Base-by-base conservation (phyloP, 2,797 vertebrate species). In the Siniperca undulata region DNA sequence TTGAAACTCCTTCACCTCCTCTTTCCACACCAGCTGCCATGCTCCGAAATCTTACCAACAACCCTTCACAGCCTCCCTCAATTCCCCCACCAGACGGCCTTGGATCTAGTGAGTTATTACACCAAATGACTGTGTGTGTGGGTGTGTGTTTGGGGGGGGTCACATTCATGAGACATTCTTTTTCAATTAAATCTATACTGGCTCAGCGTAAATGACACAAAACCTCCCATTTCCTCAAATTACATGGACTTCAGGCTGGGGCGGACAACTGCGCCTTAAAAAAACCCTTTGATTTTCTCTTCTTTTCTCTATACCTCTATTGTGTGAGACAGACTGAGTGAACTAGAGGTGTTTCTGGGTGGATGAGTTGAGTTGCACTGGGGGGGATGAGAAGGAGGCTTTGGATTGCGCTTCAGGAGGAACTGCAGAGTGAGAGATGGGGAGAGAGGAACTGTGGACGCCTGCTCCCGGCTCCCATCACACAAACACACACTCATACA, bases 131-230 rank as follows among this genome's bases (percentile, higher is more conserved):
- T 82, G 74, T 65, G 81, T 69, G 53, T 81, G 82, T 82, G 75
- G 69, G 76, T 70, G 80, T 88, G 62, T 81, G 73, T 84, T 68
- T 70, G 22, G 36, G 42, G 14, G 27, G 40, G 69, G 55, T 74
- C 74, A 86, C 81, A 79, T 88, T 89, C 81, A 78, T 40, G 16
- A 89, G 77, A 90, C 90, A 91, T 92, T 91, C 83, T 77, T 92
- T 93, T 93, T 86, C 90, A 92, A 93, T 94, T 93, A 94, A 90
- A 82, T 78, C 75, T 74, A 58, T 83, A 89, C 86, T 79, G 69
- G 82, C 82, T 91, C 79, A 81, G 82, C 82, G 81, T 85, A 90
- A 88, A 90, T 83, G 75, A 88, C 86, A 89, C 66, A 88, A 94
- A 93, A 86, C 80, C 81, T 80, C 82, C 80, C 46, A 85, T 93